Evolutionary conservation across 2,113 vertebrate genomes (phyloP), one percentile per base, ranked within the genome.

Genomic region (Strix uralensis): DNA sequence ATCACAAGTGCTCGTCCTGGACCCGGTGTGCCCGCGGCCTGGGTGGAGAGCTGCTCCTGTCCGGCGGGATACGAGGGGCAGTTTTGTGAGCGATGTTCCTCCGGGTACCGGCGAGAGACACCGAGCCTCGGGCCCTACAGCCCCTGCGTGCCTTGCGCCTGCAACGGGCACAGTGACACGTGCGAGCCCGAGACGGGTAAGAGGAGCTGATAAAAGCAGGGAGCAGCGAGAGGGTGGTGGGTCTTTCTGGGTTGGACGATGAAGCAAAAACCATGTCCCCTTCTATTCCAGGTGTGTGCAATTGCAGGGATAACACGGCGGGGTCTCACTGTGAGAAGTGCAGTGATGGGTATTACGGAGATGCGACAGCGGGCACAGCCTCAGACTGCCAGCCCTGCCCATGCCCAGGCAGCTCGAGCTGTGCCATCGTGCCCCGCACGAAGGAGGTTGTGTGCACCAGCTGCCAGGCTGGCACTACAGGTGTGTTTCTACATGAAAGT

Each of bases 381-480:
- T 94, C 82, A 0, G 99, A 99, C 96, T 99, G 99, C 93, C 96
- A 98, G 86, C 98, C 98, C 1, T 99, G 99, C 58, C 99, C 99
- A 0, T 99, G 99, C 77, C 99, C 99, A 0, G 96, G 98, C 5
- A 97, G 98, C 46, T 99, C 99, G 0, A 99, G 98, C 78, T 99
- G 99, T 84, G 99, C 99, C 6, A 66, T 99, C 0, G 98, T 99
- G 32, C 99, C 99, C 30, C 98, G 97, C 90, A 99, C 99, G 4
- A 98, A 97, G 95, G 99, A 99, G 97, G 99, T 99, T 82, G 99
- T 99, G 61, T 99, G 99, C 95, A 99, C 99, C 96, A 99, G 98
- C 98, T 99, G 99, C 80, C 99, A 99, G 1, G 30, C 97, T 6
- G 99, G 99, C 42, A 99, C 99, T 80, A 99, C 99, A 87, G 99